phyloP scores from a whole-genome alignment of 1,140 invertebrate species.

The Brachionus asplanchnoidis region DNA sequence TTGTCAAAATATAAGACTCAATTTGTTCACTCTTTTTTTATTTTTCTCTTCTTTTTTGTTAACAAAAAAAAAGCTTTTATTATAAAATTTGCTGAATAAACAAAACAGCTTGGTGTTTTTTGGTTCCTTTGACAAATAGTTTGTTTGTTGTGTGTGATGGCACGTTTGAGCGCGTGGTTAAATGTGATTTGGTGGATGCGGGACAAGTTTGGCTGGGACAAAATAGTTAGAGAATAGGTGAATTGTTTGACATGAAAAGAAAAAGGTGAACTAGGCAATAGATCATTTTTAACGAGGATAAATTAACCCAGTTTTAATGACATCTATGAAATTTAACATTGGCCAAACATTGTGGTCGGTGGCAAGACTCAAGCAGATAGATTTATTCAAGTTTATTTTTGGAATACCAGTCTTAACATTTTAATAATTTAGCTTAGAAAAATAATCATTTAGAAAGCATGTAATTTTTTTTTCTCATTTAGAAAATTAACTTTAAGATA shows the following conservation, averaged over 20 bases:
- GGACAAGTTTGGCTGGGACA: background rate
- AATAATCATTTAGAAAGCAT: slow-evolving; percentile 13
- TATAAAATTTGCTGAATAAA: background rate
- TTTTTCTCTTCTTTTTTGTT: background rate
- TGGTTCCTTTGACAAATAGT: background rate
- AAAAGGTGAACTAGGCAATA: background rate
- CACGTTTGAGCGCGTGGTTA: background rate
- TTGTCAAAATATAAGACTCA: background rate
- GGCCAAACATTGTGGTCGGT: background rate
- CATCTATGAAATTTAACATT: background rate
- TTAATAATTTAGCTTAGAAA: background rate
- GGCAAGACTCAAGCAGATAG: background rate
- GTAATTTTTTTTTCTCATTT: slow-evolving; percentile 13
- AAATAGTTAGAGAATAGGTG: background rate
- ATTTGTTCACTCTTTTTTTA: background rate
- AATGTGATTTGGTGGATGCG: background rate
- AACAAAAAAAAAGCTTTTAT: background rate
- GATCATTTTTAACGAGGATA: background rate
- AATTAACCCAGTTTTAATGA: background rate
- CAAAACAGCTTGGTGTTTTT: background rate
- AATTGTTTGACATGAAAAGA: background rate
- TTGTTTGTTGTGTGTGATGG: background rate
- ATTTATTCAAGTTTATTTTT: background rate
- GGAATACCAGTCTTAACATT: slow-evolving; percentile 1
- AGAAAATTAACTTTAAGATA: slow-evolving; percentile 24